Conservation (phyloP, 2,888 invertebrate genomes). For the Thymelicus acteon region DNA sequence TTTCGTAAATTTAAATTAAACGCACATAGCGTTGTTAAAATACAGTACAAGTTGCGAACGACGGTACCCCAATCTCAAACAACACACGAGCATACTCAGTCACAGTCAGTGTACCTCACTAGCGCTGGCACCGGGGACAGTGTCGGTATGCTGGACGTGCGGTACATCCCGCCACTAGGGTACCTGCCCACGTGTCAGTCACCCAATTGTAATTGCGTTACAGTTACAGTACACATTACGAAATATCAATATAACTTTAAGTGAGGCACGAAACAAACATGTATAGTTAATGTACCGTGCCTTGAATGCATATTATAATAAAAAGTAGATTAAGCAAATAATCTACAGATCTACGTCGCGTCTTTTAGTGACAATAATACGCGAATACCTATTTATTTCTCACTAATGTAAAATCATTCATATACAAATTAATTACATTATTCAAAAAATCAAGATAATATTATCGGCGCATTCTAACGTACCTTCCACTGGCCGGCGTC, state of each 20-base stretch:
- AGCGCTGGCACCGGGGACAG: slow-evolving; percentile 89
- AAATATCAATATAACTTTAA: neutral
- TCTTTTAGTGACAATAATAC: no score
- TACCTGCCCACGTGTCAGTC: slow-evolving; percentile 75
- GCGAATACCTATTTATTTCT: neutral
- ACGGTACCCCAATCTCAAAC: slow-evolving; percentile 57
- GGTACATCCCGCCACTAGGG: slow-evolving; percentile 90
- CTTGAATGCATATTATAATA: neutral
- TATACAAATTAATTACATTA: neutral
- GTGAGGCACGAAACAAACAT: neutral
- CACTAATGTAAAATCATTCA: neutral
- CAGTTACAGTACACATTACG: slow-evolving; percentile 8
- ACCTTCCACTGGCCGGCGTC: slow-evolving; percentile 92
- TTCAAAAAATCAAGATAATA: neutral
- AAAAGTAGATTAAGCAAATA: no score
- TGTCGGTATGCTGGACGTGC: slow-evolving; percentile 96
- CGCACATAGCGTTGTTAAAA: slow-evolving; percentile 10
- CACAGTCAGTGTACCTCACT: slow-evolving; percentile 86
- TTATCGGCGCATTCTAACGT: slow-evolving; percentile 45
- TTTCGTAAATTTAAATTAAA: neutral
- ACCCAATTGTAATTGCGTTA: slow-evolving; percentile 54
- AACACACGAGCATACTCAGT: slow-evolving; percentile 69
- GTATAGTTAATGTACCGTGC: neutral
- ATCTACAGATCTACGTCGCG: neutral
- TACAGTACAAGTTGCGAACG: slow-evolving; percentile 54